phyloP scores from a whole-genome alignment of 2,888 invertebrate genomes.

The Apomyelois bistriatella region DNA sequence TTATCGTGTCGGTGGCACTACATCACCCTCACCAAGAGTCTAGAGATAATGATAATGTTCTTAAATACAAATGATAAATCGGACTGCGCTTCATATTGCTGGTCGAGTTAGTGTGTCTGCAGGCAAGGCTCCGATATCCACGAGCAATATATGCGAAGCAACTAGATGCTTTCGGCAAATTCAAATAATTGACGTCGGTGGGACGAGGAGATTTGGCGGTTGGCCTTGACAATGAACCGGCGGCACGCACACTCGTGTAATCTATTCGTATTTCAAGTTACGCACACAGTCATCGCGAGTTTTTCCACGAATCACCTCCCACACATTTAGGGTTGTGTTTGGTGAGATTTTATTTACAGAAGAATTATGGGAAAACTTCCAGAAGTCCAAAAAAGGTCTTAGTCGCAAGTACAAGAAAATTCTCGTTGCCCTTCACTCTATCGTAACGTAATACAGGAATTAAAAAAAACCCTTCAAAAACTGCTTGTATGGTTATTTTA shows the following conservation, averaged over 20 bases:
- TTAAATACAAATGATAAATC: conserved; percentile 27
- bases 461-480: too few relatives aligned
- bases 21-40: conserved; percentile 34
- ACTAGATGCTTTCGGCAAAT: conserved; percentile 54
- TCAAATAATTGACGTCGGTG: conserved; percentile 59
- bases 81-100: conserved; percentile 43
- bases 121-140: conserved; percentile 32
- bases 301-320: conserved; percentile 72
- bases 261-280: conserved; percentile 52
- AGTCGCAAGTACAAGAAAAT: too few relatives aligned
- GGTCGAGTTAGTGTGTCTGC: conserved; percentile 28
- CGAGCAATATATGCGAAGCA: conserved; percentile 46
- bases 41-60: conserved; percentile 30
- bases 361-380: not conserved
- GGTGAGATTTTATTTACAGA: conserved; percentile 12
- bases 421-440: too few relatives aligned
- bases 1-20: conserved; percentile 49
- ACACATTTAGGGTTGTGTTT: conserved; percentile 63
- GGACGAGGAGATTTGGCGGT: conserved; percentile 70
- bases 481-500: too few relatives aligned
- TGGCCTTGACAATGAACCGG: conserved; percentile 79
- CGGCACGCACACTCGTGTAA: conserved; percentile 62
- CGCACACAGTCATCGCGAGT: conserved; percentile 50
- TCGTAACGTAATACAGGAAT: too few relatives aligned
- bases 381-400: not conserved